Evolutionary conservation across 1,140 invertebrate genomes (phyloP), one percentile per base, ranked within the genome.

Genomic region (Orussus abietinus): DNA sequence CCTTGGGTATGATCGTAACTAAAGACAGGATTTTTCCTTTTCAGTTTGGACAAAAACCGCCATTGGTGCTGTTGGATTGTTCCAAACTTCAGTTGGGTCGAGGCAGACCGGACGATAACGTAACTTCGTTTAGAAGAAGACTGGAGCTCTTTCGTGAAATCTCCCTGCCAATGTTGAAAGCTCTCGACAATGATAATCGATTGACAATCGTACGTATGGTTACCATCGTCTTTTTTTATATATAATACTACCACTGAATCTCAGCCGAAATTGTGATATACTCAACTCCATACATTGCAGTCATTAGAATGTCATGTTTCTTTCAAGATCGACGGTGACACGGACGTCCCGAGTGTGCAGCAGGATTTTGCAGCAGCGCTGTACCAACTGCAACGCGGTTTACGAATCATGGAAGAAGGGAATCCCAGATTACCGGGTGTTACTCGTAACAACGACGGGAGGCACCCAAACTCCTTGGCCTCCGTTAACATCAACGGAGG

Each of bases 161-260:
- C 12, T 89, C 90, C 4, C 72, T 95, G 38, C 91, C 90, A 1
- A 90, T 91, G 81, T 75, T 93, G 13, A 93, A 92, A 67, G 76
- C 74, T 1, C 73, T 92, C 60, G 91, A 94, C 51, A 84, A 82
- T 42, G 80, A 85, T 37, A 82, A 82, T 57, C 77, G 89, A 10
- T 69, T 92, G 13, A 82, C 80, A 28, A 90, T 92, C 47, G 88
- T 89, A 66, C 81, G 81, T 77, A 26, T 28, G n/a, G n/a, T n/a
- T n/a, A n/a, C n/a, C n/a, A n/a, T n/a, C n/a, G n/a, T n/a, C n/a
- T n/a, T n/a, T n/a, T n/a, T n/a, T n/a, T n/a, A n/a, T n/a, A n/a
- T n/a, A n/a, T n/a, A n/a, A n/a, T n/a, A n/a, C n/a, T n/a, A n/a
- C n/a, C n/a, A n/a, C n/a, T n/a, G n/a, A n/a, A n/a, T n/a, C n/a